phyloP scores from a whole-genome alignment of 2,888 invertebrate genomes.

The Cyclophora albipunctata region DNA sequence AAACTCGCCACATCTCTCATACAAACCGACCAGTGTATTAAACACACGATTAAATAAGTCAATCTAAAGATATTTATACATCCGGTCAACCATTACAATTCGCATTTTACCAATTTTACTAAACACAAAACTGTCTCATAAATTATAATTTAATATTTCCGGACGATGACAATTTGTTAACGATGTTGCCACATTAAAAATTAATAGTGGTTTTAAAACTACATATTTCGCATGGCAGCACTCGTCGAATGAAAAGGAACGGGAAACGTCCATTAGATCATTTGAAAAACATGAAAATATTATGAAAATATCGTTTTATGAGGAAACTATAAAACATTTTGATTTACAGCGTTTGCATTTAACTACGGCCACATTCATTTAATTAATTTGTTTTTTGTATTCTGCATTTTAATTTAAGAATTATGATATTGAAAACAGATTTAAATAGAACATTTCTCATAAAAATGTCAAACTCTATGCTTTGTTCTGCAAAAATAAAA shows the following conservation, averaged over 20 bases:
- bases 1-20: no score
- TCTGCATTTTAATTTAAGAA: no score
- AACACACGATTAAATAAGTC: slow-evolving; percentile 5
- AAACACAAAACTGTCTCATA: slow-evolving; percentile 63
- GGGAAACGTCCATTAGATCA: slow-evolving; percentile 66
- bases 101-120: slow-evolving; percentile 64
- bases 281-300: slow-evolving; percentile 50
- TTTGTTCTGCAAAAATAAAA: no score
- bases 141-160: slow-evolving; percentile 72
- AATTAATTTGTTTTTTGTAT: no score
- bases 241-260: slow-evolving; percentile 51
- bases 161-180: slow-evolving; percentile 54
- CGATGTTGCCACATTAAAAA: slow-evolving; percentile 66
- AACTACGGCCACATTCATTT: slow-evolving; percentile 5
- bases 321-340: slow-evolving; percentile 56
- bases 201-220: slow-evolving; percentile 65
- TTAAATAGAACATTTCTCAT: no score
- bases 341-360: slow-evolving; percentile 36
- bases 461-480: no score
- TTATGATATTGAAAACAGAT: no score
- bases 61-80: slow-evolving; percentile 61
- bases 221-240: slow-evolving; percentile 69
- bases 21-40: no score
- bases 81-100: slow-evolving; percentile 55
- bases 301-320: slow-evolving; percentile 48